Evolutionary conservation across 2,797 vertebrate species (phyloP), one percentile per base, ranked within the genome.

Genomic region (Platalea minor): DNA sequence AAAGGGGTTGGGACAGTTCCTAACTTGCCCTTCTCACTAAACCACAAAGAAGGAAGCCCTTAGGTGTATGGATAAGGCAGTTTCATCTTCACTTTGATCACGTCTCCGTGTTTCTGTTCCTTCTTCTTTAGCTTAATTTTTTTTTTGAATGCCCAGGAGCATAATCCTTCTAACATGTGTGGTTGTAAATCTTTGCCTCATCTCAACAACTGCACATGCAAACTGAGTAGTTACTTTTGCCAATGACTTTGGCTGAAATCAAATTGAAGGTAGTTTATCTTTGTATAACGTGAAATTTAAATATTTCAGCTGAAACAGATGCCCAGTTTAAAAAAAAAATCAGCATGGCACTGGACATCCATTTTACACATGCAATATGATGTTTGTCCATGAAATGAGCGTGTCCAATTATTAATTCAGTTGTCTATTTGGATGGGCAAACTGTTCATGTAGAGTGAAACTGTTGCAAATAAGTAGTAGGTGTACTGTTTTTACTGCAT

Each of bases 121-220:
- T 83, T 65, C 31, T 70, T 61, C 50, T 45, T 72, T 10, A 79
- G 46, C 23, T 60, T 60, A 7, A 11, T 60, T 43, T 39, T 74
- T 88, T 39, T 83, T 46, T 68, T 43, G 0, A 51, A n/a, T 65
- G 37, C 23, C 60, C 41, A 35, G 29, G 2, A 77, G 56, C 51
- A 18, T 19, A n/a, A 45, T 67, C 23, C 26, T 73, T 65, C 46
- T 70, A 59, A 73, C 29, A 35, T 0, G 0, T 20, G 35, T 16
- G 35, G 31, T 12, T 35, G 26, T 87, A 89, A 80, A 89, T 50
- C 31, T 64, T 77, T 41, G 13, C 46, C 28, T 54, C 4, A 11
- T 69, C 85, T 86, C 0, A 2, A 61, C 17, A 76, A 68, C 84
- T 6, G 28, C 21, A 25, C 4, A 3, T 29, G 15, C n/a, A 85